Evolutionary conservation across 2,888 invertebrate genomes (phyloP).

Genomic region (Andrena fulva): DNA sequence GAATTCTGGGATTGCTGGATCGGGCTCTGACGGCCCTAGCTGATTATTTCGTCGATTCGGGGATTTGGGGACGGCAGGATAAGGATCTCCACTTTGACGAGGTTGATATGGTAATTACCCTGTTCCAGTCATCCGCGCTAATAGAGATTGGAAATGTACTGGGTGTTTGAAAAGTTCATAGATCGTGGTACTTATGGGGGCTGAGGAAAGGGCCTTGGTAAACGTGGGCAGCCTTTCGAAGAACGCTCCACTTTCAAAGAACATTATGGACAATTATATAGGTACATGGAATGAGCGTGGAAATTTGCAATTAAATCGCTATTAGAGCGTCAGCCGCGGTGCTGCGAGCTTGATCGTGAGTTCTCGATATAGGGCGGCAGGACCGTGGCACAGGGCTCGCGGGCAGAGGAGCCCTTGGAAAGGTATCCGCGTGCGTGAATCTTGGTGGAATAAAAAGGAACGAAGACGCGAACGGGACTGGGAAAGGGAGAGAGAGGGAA

Average conservation of each 20-base stretch:
- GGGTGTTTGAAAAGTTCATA: not conserved
- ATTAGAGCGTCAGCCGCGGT: not conserved
- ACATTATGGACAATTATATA: not conserved
- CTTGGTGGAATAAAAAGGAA: conserved; percentile 6
- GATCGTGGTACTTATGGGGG: no score
- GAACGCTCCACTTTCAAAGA: not conserved
- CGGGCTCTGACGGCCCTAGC: no score
- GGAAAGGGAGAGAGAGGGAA: conserved; percentile 6
- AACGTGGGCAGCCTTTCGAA: no score
- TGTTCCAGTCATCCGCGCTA: not conserved
- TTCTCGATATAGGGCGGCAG: conserved; percentile 10
- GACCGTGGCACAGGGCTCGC: conserved; percentile 15
- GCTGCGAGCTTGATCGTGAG: not conserved
- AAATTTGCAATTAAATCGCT: not conserved
- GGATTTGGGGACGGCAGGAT: not conserved
- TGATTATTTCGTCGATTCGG: no score
- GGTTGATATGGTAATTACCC: not conserved
- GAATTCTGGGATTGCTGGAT: not conserved
- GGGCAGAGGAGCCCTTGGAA: conserved; percentile 13
- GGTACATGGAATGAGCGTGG: no score
- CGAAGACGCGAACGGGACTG: conserved; percentile 25
- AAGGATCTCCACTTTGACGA: not conserved
- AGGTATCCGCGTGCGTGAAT: conserved; percentile 31
- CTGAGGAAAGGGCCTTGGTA: no score
- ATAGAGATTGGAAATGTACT: not conserved